These are phyloP conservation scores for Drosophila orosa DNA, from an alignment of 1,140 invertebrate genomes.

Conservation along the genomic window DNA sequence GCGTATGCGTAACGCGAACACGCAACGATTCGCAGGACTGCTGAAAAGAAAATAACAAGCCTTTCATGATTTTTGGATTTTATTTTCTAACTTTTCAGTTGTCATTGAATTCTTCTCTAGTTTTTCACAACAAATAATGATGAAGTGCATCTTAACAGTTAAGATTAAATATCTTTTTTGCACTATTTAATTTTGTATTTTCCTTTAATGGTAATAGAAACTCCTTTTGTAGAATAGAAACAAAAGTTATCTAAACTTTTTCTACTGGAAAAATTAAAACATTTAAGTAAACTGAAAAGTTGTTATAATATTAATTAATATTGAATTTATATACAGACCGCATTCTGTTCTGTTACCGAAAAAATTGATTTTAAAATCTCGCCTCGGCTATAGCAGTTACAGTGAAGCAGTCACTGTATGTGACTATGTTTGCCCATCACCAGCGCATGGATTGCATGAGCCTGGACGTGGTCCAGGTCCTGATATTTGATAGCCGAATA, in stretches of 20 bases:
- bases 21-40: neutral
- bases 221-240: neutral
- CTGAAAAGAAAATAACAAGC: neutral
- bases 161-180: no score
- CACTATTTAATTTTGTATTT: neutral
- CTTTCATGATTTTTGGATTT: neutral
- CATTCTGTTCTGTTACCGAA: neutral
- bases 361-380: neutral
- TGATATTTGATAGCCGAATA: slow-evolving; percentile 77
- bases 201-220: neutral
- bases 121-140: neutral
- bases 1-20: slow-evolving; percentile 55
- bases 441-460: neutral
- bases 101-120: neutral
- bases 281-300: neutral
- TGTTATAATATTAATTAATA: neutral
- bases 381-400: neutral
- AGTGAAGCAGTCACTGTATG: slow-evolving; percentile 22
- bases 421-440: slow-evolving; percentile 9
- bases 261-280: neutral
- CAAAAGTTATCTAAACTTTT: neutral
- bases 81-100: neutral
- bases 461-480: slow-evolving; percentile 26
- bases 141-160: neutral
- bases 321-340: neutral